Percentiles rank a stretch among this genome's conserved stretches.
Conservation (phyloP, 2,797 vertebrate genomes). For the Tiaroga cobitis region DNA sequence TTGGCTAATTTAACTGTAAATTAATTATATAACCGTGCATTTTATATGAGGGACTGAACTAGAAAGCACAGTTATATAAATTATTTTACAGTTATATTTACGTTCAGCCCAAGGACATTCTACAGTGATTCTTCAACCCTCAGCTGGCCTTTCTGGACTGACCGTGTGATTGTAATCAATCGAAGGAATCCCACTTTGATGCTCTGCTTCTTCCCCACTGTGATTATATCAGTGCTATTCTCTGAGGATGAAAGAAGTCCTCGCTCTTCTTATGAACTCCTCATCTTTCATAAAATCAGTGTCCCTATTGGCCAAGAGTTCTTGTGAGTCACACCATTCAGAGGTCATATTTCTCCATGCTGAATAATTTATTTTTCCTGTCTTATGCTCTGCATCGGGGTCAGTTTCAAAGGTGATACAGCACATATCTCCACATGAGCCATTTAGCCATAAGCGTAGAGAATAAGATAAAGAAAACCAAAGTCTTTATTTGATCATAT, state of each 20-base stretch:
- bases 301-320: slow-evolving; percentile 42
- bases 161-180: slow-evolving; percentile 36
- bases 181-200: slow-evolving; percentile 34
- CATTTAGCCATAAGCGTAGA: slow-evolving; percentile 20
- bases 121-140: neutral
- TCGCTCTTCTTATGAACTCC: slow-evolving; percentile 33
- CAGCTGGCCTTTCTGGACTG: slow-evolving; percentile 8
- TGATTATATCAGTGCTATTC: slow-evolving; percentile 49
- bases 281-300: slow-evolving; percentile 53
- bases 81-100: no score
- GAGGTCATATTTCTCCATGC: slow-evolving; percentile 56
- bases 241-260: slow-evolving; percentile 44
- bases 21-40: no score
- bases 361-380: slow-evolving; percentile 62
- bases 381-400: slow-evolving; percentile 43
- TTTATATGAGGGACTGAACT: no score
- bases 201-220: slow-evolving; percentile 12
- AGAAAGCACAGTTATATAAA: no score
- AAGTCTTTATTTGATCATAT: neutral
- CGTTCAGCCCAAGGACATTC: neutral
- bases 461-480: slow-evolving; percentile 8
- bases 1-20: no score
- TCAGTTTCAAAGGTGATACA: slow-evolving; percentile 46
- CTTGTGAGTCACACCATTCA: slow-evolving; percentile 47
- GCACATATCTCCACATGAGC: slow-evolving; percentile 28